A percentile compares a stretch with the other conserved stretches of the same genome.
phyloP scores from a whole-genome alignment of 64 coral and sea anemone species.

The Montipora cactus region DNA sequence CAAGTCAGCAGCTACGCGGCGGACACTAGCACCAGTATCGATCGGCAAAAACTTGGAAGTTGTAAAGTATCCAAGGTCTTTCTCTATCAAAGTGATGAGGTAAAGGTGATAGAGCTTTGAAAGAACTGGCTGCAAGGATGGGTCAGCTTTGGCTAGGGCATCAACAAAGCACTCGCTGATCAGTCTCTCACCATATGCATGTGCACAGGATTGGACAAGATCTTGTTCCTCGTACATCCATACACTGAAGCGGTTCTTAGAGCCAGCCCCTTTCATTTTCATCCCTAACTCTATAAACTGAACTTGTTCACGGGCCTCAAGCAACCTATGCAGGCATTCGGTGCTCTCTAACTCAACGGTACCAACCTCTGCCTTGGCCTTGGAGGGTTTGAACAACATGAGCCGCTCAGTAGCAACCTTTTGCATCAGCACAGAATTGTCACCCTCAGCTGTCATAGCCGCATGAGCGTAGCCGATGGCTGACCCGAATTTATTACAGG shows the following conservation, averaged over 20 bases:
- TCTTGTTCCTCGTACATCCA: slow-evolving; percentile 95
- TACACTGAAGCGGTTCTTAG: slow-evolving; percentile 65
- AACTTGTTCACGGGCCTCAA: slow-evolving; percentile 73
- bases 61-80: slow-evolving; percentile 75
- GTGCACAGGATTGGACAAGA: slow-evolving; percentile 78
- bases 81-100: slow-evolving; percentile 72
- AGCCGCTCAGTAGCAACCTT: slow-evolving; percentile 89
- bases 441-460: slow-evolving; percentile 91
- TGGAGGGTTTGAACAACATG: slow-evolving; percentile 76
- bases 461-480: slow-evolving; percentile 79
- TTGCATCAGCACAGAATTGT: slow-evolving; percentile 94
- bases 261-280: slow-evolving; percentile 81
- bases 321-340: slow-evolving; percentile 68
- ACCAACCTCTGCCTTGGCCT: background rate
- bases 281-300: slow-evolving; percentile 81
- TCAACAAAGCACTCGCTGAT: slow-evolving; percentile 76
- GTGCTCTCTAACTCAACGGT: slow-evolving; percentile 61
- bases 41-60: slow-evolving; percentile 51
- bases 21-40: slow-evolving; percentile 60
- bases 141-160: slow-evolving; percentile 52
- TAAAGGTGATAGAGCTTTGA: slow-evolving; percentile 78
- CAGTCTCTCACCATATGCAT: slow-evolving; percentile 80
- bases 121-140: slow-evolving; percentile 67
- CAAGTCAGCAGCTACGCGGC: slow-evolving; percentile 79
- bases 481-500: slow-evolving; percentile 85